phyloP scores from a whole-genome alignment of 2,113 vertebrate species.

The Erythrolamprus reginae region DNA sequence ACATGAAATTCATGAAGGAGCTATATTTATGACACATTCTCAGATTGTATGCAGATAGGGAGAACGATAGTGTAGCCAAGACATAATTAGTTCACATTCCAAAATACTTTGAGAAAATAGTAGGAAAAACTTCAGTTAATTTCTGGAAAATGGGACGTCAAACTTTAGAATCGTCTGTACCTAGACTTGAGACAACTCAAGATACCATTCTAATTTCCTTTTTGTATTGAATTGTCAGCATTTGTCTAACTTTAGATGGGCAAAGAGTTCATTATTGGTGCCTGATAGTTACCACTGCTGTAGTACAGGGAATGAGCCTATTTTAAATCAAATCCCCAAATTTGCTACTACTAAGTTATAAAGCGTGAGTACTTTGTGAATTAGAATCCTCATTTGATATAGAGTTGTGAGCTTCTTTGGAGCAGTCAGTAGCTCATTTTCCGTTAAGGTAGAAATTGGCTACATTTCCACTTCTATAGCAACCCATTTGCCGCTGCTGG shows the following conservation, averaged over 20 bases:
- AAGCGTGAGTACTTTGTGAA: background rate
- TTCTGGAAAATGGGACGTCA: background rate
- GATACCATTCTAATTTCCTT: background rate
- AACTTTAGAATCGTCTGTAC: background rate
- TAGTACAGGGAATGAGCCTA: background rate
- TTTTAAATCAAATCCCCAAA: background rate
- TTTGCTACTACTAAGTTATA: background rate
- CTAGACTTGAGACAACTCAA: background rate
- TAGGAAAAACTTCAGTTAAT: background rate
- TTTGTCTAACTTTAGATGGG: background rate
- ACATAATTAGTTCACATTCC: background rate
- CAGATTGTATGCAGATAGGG: background rate
- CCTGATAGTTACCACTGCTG: background rate
- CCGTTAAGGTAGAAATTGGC: background rate
- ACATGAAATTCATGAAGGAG: background rate
- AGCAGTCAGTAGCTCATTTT: background rate
- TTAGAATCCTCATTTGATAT: background rate
- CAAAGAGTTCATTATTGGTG: background rate
- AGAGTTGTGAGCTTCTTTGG: background rate
- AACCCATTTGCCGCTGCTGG: background rate
- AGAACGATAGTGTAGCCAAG: background rate
- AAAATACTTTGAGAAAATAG: background rate
- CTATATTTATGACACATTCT: background rate
- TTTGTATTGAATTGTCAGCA: background rate
- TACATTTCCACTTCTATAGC: background rate